Percentiles rank a stretch among this genome's conserved stretches.
Evolutionary conservation across 2,113 vertebrate species (phyloP).

Genomic region (Pelecanoides urinatrix): DNA sequence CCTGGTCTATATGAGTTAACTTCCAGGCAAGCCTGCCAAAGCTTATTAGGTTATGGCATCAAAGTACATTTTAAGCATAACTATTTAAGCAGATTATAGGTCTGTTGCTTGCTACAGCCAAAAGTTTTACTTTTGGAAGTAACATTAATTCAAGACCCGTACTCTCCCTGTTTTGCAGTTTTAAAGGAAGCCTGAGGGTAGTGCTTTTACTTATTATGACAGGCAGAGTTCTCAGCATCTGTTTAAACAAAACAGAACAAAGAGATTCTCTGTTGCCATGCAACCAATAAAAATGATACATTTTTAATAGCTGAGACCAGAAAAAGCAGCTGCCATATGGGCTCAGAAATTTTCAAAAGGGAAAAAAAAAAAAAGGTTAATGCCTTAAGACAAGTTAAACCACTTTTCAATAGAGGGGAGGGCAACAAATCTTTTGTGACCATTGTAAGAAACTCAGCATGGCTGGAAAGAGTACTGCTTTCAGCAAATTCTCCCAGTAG

Average conservation of each 20-base stretch:
- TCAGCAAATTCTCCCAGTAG: not conserved
- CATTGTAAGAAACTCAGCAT: not conserved
- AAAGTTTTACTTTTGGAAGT: not conserved
- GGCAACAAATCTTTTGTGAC: not conserved
- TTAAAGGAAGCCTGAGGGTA: constrained; percentile 22
- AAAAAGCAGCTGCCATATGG: not conserved
- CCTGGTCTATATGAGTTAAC: rapidly evolving
- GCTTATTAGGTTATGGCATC: not conserved
- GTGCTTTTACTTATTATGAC: constrained; percentile 32
- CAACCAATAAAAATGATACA: constrained; percentile 54
- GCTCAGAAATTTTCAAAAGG: not conserved
- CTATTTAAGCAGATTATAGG: not conserved
- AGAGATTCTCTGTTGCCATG: constrained; percentile 57
- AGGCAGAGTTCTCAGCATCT: constrained; percentile 47
- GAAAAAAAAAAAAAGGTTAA: not conserved
- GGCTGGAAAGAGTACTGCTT: not conserved
- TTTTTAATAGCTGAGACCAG: constrained; percentile 39
- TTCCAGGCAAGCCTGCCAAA: not conserved
- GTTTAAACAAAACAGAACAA: constrained; percentile 60
- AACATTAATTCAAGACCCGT: not conserved
- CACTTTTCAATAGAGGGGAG: not conserved
- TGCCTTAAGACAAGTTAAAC: not conserved
- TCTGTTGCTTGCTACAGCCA: not conserved
- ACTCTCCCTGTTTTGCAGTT: not conserved
- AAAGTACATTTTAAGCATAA: not conserved